phyloP scores from a whole-genome alignment of 1,140 invertebrate genomes.

The Drosophila bocqueti region DNA sequence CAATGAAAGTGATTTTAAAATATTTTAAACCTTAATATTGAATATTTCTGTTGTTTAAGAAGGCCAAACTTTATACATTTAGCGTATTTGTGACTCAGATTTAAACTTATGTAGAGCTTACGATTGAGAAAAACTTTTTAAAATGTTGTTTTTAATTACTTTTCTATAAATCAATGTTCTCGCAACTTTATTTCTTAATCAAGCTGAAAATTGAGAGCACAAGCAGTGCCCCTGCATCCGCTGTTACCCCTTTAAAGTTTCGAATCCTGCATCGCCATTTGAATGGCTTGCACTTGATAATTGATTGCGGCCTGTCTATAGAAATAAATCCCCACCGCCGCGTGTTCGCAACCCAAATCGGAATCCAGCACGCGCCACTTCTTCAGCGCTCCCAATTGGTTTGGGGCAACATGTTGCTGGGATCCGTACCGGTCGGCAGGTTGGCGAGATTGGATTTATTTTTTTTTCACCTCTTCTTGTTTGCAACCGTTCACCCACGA shows the following conservation, averaged over 20 bases:
- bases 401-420: conserved; percentile 61
- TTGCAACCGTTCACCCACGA: conserved; percentile 22
- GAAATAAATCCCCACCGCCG: conserved; percentile 32
- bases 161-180: not conserved
- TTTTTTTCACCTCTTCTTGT: conserved; percentile 7
- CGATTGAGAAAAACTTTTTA: not conserved
- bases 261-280: conserved; percentile 11
- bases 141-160: not conserved
- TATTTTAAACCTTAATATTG: too few species aligned
- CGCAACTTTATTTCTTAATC: not conserved
- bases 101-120: too few species aligned
- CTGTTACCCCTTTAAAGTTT: conserved; percentile 9
- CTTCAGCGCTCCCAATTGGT: conserved; percentile 40
- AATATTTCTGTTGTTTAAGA: too few species aligned
- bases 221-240: not conserved
- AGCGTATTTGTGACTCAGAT: too few species aligned
- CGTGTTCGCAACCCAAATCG: conserved; percentile 45
- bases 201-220: conserved; percentile 13
- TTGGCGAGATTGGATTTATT: conserved; percentile 10
- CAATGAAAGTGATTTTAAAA: too few species aligned
- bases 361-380: conserved; percentile 51
- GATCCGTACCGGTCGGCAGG: conserved; percentile 17
- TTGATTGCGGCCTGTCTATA: conserved; percentile 47
- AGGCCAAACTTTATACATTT: too few species aligned
- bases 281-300: conserved; percentile 50